Percentiles rank a stretch among this genome's conserved stretches.
Conservation (phyloP, 2,113 vertebrate genomes). For the Paratilapia polleni region DNA sequence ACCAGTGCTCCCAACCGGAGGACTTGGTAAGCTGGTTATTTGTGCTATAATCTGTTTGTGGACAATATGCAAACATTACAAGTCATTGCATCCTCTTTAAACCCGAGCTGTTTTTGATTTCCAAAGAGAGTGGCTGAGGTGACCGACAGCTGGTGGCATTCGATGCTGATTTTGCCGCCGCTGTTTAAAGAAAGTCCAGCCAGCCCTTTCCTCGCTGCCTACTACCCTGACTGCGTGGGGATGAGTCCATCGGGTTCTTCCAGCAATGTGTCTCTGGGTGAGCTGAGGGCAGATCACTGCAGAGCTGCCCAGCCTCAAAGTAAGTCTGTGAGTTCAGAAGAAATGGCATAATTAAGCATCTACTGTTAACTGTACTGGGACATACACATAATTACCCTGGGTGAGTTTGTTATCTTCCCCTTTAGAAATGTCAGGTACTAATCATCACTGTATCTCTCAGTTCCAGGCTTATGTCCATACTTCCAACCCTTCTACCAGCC, state of each 20-base stretch:
- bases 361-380: background rate
- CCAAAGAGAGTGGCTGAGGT: conserved; percentile 94
- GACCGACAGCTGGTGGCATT: conserved; percentile 94
- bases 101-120: conserved; percentile 6
- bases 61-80: background rate
- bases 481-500: conserved; percentile 99
- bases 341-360: background rate
- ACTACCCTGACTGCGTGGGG: conserved; percentile 99
- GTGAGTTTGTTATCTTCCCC: background rate
- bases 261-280: conserved; percentile 79
- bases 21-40: conserved; percentile 86
- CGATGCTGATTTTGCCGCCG: conserved; percentile 96
- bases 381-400: background rate
- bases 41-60: background rate
- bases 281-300: conserved; percentile 85
- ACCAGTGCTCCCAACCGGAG: conserved; percentile 94
- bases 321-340: conserved; percentile 42
- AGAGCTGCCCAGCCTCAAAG: conserved; percentile 78
- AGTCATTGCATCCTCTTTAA: background rate
- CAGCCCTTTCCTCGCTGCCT: conserved; percentile 90
- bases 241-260: conserved; percentile 94
- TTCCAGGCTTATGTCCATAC: conserved; percentile 91
- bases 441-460: conserved; percentile 57
- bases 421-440: background rate
- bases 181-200: conserved; percentile 96